Evolutionary conservation across 2,888 invertebrate species (phyloP), one percentile per base, ranked within the genome.

Genomic region (Pimpla rufipes): DNA sequence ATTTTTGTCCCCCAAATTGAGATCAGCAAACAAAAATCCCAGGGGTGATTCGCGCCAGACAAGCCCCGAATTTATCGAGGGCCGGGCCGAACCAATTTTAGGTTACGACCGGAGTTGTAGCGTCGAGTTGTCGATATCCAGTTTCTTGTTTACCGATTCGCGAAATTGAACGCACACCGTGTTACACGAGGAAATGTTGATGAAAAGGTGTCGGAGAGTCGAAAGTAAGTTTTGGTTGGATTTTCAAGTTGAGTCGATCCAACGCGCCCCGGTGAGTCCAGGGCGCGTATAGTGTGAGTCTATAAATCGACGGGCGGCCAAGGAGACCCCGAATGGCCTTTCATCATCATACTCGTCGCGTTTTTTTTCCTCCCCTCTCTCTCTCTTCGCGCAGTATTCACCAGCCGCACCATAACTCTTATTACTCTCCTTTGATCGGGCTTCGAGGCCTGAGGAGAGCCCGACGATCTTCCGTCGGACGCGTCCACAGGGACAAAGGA

Each of bases 381-480:
- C 13, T 10, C 13, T 74, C 47, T 42, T 47, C 59, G 7, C 66
- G 29, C 42, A 67, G 73, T 78, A 79, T 79, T 79, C 83, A 73
- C 73, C 50, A 67, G 62, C 40, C 62, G n/a, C n/a, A 59, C 67
- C 83, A 77, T 77, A 83, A 83, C 67, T 83, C 80, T 80, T 77
- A 77, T 83, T 83, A 77, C 80, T 80, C 64, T n/a, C 73, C 77
- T 77, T 83, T 83, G 83, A 83, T 79, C 77, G 77, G 62, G 40
- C 59, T 68, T 68, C 62, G 68, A 59, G 71, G 59, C 71, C 35
- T 16, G 55, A 55, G 73, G 73, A 81, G 68, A 81, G 68, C 68
- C 35, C 50, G 68, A 18, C 13, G 21, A 67, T 79, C 40, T 40
- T 47, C 13, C 21, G 23, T 35, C 37, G 37, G 75, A 55, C 21